A percentile compares a stretch with the other conserved stretches of the same genome.
phyloP scores from a whole-genome alignment of 2,797 vertebrate species.

The Nyctibius grandis region DNA sequence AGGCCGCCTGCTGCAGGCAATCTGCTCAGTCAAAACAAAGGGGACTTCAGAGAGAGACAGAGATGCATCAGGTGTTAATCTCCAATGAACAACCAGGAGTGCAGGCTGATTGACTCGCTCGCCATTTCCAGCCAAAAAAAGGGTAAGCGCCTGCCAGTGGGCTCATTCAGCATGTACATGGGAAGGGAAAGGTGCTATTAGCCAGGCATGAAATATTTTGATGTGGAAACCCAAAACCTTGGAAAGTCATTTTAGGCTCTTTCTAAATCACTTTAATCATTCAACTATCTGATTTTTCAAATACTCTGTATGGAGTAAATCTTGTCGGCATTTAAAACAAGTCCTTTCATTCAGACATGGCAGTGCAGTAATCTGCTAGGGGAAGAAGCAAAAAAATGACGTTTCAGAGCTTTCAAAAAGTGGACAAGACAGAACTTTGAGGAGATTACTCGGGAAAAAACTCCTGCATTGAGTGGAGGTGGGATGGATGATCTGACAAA shows the following conservation, averaged over 20 bases:
- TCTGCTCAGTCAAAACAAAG: slow-evolving; percentile 69
- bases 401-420: not conserved
- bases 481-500: not conserved
- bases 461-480: not conserved
- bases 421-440: not conserved
- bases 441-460: not conserved
- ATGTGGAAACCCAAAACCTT: not conserved
- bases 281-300: not conserved
- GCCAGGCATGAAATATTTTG: not conserved
- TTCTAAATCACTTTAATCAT: not conserved
- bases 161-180: not conserved
- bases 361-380: not conserved
- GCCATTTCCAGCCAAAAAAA: not conserved
- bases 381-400: not conserved
- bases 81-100: not conserved
- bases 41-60: slow-evolving; percentile 61
- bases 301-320: accelerated
- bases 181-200: not conserved
- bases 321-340: not conserved
- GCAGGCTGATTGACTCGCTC: not conserved
- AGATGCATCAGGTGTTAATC: slow-evolving; percentile 70
- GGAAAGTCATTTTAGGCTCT: not conserved
- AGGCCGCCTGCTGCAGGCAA: slow-evolving; percentile 50
- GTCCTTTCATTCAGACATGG: not conserved
- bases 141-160: not conserved